Conservation (phyloP, 2,888 invertebrate genomes). For the Gryllus longicercus region DNA sequence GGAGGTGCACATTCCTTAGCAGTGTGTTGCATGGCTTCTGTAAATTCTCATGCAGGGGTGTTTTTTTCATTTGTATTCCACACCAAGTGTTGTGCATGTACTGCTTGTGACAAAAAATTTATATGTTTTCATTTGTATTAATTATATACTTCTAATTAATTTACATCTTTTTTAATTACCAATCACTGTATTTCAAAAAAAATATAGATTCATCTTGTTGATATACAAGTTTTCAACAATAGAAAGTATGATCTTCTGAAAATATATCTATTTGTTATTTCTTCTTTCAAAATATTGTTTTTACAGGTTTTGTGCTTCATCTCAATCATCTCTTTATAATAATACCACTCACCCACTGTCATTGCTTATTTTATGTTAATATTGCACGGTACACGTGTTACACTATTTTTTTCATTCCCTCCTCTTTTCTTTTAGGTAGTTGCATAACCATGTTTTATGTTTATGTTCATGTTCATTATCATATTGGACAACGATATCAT, state of each 20-base stretch:
- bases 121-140: neutral
- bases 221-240: no score
- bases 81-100: neutral
- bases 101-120: neutral
- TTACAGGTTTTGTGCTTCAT: neutral
- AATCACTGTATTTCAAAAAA: no score
- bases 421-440: neutral
- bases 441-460: neutral
- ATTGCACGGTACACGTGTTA: neutral
- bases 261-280: neutral
- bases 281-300: neutral
- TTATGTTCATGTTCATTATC: neutral
- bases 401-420: neutral
- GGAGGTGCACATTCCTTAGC: constrained; percentile 48
- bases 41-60: neutral
- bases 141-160: no score
- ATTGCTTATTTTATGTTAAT: neutral
- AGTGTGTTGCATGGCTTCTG: constrained; percentile 25
- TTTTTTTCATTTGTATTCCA: neutral
- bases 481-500: no score
- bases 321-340: neutral
- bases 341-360: neutral
- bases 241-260: no score
- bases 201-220: no score
- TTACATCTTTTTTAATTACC: no score